phyloP scores from a whole-genome alignment of 1,140 invertebrate genomes.

The Stegodyphus dumicola region DNA sequence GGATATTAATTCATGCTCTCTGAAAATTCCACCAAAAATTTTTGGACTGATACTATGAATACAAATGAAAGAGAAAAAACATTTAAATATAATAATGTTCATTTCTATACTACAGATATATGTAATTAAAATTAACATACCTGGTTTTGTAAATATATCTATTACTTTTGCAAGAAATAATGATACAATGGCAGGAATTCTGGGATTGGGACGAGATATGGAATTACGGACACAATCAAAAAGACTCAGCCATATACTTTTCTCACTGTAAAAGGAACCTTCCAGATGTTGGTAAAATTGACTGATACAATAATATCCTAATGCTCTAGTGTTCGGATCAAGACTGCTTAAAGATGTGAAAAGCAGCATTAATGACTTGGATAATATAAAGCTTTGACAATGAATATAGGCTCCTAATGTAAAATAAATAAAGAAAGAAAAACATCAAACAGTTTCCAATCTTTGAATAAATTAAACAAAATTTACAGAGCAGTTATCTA shows the following conservation, averaged over 20 bases:
- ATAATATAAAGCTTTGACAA: conserved; percentile 75
- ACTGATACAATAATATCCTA: conserved; percentile 76
- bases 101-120: background rate
- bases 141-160: conserved; percentile 75
- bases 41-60: too few species aligned
- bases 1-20: too few species aligned
- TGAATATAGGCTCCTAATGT: conserved; percentile 73
- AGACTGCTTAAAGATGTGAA: conserved; percentile 75
- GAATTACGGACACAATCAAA: conserved; percentile 72
- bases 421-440: background rate
- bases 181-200: conserved; percentile 76
- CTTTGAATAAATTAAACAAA: conserved; percentile 5
- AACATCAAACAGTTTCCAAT: background rate
- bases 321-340: conserved; percentile 73
- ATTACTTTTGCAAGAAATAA: conserved; percentile 78
- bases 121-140: background rate
- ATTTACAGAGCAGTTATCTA: background rate
- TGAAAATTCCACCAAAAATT: too few species aligned
- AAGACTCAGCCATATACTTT: conserved; percentile 70
- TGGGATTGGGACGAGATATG: conserved; percentile 66
- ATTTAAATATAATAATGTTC: too few species aligned
- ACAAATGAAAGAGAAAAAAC: too few species aligned
- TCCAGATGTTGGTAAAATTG: conserved; percentile 78
- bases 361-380: conserved; percentile 75
- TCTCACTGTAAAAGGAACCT: conserved; percentile 73